Conservation (phyloP, 2,797 vertebrate genomes). For the Austrolebias charrua region DNA sequence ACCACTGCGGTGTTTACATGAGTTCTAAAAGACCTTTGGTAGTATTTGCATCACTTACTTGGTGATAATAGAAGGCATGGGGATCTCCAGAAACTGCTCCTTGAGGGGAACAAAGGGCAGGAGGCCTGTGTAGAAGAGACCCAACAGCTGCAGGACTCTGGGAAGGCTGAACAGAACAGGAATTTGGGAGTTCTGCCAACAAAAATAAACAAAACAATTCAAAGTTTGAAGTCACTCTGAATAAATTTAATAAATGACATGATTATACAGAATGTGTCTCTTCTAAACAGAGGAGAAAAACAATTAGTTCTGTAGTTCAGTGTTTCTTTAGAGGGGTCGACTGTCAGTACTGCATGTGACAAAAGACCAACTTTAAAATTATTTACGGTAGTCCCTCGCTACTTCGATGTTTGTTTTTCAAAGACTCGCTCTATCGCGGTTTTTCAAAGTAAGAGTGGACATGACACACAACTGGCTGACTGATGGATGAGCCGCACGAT, state of each 20-base stretch:
- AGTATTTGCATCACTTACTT: conserved; percentile 81
- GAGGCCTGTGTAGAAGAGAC: conserved; percentile 95
- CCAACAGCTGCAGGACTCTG: conserved; percentile 90
- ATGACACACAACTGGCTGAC: no score
- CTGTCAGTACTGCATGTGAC: background rate
- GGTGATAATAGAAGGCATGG: conserved; percentile 94
- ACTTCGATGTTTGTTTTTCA: no score
- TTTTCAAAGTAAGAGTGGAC: no score
- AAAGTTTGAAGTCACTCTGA: background rate
- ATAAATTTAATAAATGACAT: background rate
- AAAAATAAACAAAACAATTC: conserved; percentile 28
- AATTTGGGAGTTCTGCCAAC: conserved; percentile 87
- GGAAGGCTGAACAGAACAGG: conserved; percentile 91
- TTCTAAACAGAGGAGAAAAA: no score
- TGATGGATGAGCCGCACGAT: no score
- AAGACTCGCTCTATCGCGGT: no score
- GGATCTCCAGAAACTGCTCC: conserved; percentile 97
- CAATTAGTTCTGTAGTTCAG: no score
- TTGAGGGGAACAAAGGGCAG: conserved; percentile 93
- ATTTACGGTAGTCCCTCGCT: no score
- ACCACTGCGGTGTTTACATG: background rate
- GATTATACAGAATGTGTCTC: background rate
- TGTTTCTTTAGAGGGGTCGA: no score
- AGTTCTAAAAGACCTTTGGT: background rate
- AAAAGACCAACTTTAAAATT: background rate